Evolutionary conservation across 1,140 invertebrate species (phyloP).

Genomic region (Aphis gossypii): DNA sequence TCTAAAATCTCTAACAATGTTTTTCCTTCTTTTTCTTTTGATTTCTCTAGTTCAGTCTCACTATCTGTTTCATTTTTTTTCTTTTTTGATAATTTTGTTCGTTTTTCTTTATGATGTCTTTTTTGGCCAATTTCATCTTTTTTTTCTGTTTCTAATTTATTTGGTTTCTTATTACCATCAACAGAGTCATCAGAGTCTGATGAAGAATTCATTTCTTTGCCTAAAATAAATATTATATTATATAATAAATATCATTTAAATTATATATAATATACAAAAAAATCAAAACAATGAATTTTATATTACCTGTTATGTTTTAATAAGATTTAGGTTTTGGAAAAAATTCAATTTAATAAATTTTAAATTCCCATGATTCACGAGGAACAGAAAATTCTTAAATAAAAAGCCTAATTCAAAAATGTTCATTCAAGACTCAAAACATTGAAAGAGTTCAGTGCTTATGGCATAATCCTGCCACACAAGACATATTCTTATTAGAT

Average conservation of each 20-base stretch:
- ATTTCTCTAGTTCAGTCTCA: background rate
- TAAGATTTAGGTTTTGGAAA: background rate
- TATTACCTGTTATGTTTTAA: background rate
- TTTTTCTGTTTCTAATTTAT: conserved; percentile 23
- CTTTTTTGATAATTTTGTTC: conserved; percentile 31
- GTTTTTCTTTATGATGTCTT: conserved; percentile 41
- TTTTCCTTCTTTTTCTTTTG: conserved; percentile 65
- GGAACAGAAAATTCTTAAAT: background rate
- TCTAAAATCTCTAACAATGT: conserved; percentile 67
- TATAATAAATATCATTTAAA: background rate
- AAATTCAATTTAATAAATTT: background rate
- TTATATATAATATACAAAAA: background rate
- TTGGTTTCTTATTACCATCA: background rate
- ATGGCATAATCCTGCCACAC: background rate
- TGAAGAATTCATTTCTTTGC: conserved; percentile 33
- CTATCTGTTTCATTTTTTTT: conserved; percentile 26
- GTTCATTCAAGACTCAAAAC: background rate
- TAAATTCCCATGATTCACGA: background rate
- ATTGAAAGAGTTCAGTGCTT: background rate
- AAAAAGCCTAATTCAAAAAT: background rate
- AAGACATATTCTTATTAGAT: background rate
- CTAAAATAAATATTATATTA: background rate
- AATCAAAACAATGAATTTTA: background rate
- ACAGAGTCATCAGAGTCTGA: conserved; percentile 52
- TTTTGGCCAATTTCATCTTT: conserved; percentile 26